Base-by-base conservation (phyloP, 2,888 invertebrate genomes). In the Trissolcus japonicus region DNA sequence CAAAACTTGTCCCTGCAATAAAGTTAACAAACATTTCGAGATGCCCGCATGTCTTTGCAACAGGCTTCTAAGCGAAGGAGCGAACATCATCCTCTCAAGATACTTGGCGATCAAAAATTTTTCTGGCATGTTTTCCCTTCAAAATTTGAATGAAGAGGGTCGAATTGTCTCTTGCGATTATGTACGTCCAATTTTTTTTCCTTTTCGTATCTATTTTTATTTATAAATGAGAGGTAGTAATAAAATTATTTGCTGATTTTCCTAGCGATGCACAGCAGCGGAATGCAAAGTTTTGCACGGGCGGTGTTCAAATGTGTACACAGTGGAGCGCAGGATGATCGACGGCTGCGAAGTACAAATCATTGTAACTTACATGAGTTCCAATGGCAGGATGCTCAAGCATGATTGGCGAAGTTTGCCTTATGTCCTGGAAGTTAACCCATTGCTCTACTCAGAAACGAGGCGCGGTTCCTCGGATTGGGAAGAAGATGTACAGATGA, bases 341-440 rank as follows among this genome's bases (percentile, higher is more conserved):
- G 91, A 92, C 83, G 90, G 91, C 65, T 90, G 90, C 68, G 92
- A 92, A 60, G 82, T 90, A 68, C 91, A 92, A 84, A 90, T 90
- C 79, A 90, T 91, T 9, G 85, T 90, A 79, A 92, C 92, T 11
- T 88, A 91, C n/a, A 86, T 93, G 50, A 91, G 91, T 57, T 84
- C 91, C 16, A 86, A 89, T 86, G 93, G 93, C 57, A 90, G 91
- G 83, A 91, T 92, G 29, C 87, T 93, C 16, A 91, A 90, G 79
- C 92, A 93, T 76, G 92, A 93, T 85, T 93, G 93, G 92, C 90
- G 91, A 7, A 90, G 91, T 69, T 91, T 90, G 68, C 88, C 88
- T 76, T 93, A 92, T 81, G 86, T 92, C 11, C 82, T 93, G 35
- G 91, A 92, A 82, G 83, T 92, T 19, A 93, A 93, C 86, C 92